phyloP scores from a whole-genome alignment of 2,888 invertebrate genomes.

The Stomorhina lunata region DNA sequence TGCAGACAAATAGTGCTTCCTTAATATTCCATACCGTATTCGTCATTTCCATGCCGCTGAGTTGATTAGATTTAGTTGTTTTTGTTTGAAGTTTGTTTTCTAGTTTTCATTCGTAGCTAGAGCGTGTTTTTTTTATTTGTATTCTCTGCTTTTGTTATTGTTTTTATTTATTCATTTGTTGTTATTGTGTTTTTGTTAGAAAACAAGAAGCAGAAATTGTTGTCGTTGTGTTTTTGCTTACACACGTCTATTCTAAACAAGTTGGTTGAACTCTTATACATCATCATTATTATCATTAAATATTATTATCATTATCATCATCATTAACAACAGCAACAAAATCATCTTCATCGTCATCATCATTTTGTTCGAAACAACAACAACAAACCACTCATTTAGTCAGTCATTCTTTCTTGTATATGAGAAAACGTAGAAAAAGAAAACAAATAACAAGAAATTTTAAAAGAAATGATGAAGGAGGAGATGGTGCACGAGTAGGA shows the following conservation, averaged over 20 bases:
- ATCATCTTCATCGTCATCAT: conserved; percentile 4
- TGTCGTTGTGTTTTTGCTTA: conserved; percentile 53
- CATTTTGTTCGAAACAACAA: conserved; percentile 3
- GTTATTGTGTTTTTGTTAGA: conserved; percentile 20
- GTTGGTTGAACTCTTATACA: conserved; percentile 74
- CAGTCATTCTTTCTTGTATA: neutral
- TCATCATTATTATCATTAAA: conserved; percentile 18
- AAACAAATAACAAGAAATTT: conserved; percentile 28
- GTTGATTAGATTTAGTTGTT: conserved; percentile 38
- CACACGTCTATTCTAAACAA: conserved; percentile 74
- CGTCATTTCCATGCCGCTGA: conserved; percentile 4
- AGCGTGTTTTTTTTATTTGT: conserved; percentile 27
- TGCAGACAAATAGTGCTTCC: neutral
- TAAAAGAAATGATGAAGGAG: neutral
- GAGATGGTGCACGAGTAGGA: neutral
- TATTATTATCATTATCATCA: conserved; percentile 9
- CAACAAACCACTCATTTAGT: conserved; percentile 10
- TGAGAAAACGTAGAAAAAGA: conserved; percentile 23
- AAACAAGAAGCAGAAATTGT: conserved; percentile 47
- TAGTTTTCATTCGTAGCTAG: conserved; percentile 47
- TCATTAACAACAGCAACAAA: conserved; percentile 10
- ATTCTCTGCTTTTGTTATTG: neutral
- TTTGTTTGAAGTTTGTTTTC: conserved; percentile 47
- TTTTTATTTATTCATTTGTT: no score
- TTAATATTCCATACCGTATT: neutral